phyloP scores from a whole-genome alignment of 1,140 invertebrate genomes.

The Pseudomyrmex flavicornis region DNA sequence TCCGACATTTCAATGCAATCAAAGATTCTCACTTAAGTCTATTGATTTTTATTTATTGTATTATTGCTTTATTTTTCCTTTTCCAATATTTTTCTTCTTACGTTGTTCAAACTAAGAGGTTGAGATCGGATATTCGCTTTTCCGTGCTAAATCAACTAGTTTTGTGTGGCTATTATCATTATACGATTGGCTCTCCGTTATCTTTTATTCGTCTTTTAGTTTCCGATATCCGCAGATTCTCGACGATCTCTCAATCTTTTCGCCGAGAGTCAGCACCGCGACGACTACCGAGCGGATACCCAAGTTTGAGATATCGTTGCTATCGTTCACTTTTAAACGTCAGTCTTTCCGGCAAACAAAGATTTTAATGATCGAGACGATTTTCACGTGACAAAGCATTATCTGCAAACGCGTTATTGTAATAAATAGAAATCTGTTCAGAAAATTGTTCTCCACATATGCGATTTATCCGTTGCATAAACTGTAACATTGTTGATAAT shows the following conservation, averaged over 20 bases:
- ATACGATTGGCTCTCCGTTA: constrained; percentile 73
- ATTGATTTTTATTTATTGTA: too few species aligned
- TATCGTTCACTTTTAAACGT: constrained; percentile 65
- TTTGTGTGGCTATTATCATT: constrained; percentile 74
- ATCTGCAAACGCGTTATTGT: neutral
- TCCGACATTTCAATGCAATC: neutral
- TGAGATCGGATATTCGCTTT: constrained; percentile 50
- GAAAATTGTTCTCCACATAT: neutral
- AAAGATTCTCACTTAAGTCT: too few species aligned
- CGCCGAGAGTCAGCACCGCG: constrained; percentile 67
- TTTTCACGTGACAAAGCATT: constrained; percentile 12
- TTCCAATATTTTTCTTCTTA: neutral
- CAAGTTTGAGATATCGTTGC: constrained; percentile 63
- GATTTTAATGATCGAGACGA: constrained; percentile 62
- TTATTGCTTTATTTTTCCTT: neutral
- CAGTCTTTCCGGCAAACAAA: constrained; percentile 67
- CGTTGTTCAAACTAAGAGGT: neutral
- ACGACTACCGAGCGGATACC: constrained; percentile 59
- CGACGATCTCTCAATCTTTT: constrained; percentile 69
- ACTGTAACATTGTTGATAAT: constrained; percentile 7
- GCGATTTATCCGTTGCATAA: neutral
- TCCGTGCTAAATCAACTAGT: constrained; percentile 67
- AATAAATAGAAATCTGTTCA: constrained; percentile 33
- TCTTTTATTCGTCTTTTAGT: constrained; percentile 64
- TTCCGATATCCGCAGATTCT: constrained; percentile 69